phyloP scores from a whole-genome alignment of 2,113 vertebrate species.

The Ploceus nigricollis region DNA sequence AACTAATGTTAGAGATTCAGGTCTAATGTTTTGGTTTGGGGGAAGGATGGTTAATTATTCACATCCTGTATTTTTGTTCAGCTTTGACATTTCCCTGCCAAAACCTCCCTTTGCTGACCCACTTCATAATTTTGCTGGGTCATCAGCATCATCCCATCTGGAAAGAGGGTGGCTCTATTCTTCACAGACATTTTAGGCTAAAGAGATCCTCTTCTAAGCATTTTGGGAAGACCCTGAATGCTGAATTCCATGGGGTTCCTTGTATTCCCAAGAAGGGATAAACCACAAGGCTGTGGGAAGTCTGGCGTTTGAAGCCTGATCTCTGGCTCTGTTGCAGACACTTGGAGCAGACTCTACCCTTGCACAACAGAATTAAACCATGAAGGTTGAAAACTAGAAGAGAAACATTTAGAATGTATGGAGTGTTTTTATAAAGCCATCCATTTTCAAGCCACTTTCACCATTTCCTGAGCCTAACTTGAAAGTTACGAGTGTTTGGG shows the following conservation, averaged over 20 bases:
- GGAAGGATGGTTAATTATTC: background rate
- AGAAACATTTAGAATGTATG: background rate
- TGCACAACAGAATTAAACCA: background rate
- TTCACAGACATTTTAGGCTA: background rate
- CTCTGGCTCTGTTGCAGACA: background rate
- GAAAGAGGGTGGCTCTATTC: background rate
- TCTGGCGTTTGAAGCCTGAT: background rate
- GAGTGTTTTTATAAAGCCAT: background rate
- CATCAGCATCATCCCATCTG: background rate
- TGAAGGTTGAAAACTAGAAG: background rate
- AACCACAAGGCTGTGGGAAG: background rate
- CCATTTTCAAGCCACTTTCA: background rate
- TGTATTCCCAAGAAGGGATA: background rate
- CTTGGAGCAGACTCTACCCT: background rate
- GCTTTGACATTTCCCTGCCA: background rate
- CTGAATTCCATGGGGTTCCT: background rate
- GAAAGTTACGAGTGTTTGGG: background rate
- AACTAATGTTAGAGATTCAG: background rate
- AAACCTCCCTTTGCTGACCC: background rate
- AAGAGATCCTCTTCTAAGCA: background rate
- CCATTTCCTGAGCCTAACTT: background rate
- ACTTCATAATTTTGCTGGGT: background rate
- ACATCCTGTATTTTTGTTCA: background rate
- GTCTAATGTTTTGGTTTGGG: background rate
- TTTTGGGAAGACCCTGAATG: background rate